Percentiles rank a stretch among this genome's conserved stretches.
phyloP scores from a whole-genome alignment of 2,113 vertebrate genomes.

The Bostrychus sinensis region DNA sequence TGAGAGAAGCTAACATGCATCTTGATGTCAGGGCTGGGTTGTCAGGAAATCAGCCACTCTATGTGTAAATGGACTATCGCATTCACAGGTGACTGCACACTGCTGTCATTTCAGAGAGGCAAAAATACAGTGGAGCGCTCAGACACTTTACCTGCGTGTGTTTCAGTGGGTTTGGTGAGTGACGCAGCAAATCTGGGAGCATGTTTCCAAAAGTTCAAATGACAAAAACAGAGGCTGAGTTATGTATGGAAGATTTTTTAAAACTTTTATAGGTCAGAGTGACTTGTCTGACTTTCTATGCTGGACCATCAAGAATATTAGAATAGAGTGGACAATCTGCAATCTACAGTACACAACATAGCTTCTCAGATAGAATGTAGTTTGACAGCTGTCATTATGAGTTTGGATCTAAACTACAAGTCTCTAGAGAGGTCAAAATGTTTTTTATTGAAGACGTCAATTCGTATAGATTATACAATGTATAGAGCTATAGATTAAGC shows the following conservation, averaged over 20 bases:
- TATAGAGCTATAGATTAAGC: too few relatives aligned
- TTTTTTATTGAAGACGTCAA: not conserved
- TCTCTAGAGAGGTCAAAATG: not conserved
- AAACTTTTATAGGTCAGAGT: not conserved
- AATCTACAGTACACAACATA: not conserved
- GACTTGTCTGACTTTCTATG: not conserved
- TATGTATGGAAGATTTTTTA: too few relatives aligned
- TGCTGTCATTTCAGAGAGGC: constrained; percentile 45
- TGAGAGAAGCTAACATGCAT: constrained; percentile 56
- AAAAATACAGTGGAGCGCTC: constrained; percentile 27
- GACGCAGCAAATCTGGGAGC: constrained; percentile 10
- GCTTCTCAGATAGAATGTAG: not conserved
- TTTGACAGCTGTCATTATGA: not conserved
- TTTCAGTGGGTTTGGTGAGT: not conserved
- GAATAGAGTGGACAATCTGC: too few relatives aligned
- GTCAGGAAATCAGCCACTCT: constrained; percentile 76
- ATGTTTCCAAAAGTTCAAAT: constrained; percentile 18
- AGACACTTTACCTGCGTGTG: constrained; percentile 18
- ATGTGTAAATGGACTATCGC: constrained; percentile 76
- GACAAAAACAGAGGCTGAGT: not conserved
- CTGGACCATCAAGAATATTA: too few relatives aligned
- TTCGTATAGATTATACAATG: too few relatives aligned
- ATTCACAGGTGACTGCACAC: constrained; percentile 60
- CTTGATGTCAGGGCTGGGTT: constrained; percentile 50
- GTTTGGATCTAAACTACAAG: not conserved